phyloP scores from a whole-genome alignment of 2,888 invertebrate species.

The Phymatocera aterrima region DNA sequence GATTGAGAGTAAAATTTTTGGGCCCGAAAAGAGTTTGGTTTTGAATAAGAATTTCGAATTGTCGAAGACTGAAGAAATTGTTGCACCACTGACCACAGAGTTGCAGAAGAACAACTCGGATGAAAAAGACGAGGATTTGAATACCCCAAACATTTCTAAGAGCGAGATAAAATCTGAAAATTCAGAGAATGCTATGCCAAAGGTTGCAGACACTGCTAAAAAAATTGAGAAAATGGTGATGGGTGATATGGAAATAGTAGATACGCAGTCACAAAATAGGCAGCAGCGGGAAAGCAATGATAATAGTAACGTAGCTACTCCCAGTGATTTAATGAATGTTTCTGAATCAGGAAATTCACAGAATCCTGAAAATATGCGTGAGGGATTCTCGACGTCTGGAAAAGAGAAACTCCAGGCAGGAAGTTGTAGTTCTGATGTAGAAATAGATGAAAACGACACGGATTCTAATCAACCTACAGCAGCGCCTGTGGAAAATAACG shows the following conservation, averaged over 20 bases:
- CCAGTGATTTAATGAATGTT: slow-evolving; percentile 20
- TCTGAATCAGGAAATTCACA: slow-evolving; percentile 26
- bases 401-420: not conserved
- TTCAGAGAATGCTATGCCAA: slow-evolving; percentile 69
- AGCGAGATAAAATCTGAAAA: slow-evolving; percentile 61
- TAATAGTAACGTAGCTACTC: slow-evolving; percentile 48
- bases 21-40: slow-evolving; percentile 63
- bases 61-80: slow-evolving; percentile 69
- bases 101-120: slow-evolving; percentile 61
- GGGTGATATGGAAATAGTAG: slow-evolving; percentile 68
- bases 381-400: slow-evolving; percentile 12
- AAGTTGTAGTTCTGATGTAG: slow-evolving; percentile 24
- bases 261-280: slow-evolving; percentile 62
- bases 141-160: slow-evolving; percentile 60
- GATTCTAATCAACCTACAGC: not conserved
- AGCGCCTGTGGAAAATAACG: not conserved
- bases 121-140: slow-evolving; percentile 56
- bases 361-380: slow-evolving; percentile 32
- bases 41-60: slow-evolving; percentile 67
- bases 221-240: slow-evolving; percentile 74
- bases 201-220: slow-evolving; percentile 74
- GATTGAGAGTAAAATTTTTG: slow-evolving; percentile 69
- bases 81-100: slow-evolving; percentile 68
- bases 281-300: slow-evolving; percentile 53
- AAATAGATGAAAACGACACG: not conserved